These are phyloP conservation scores for Acanthurus leucopareius DNA, from an alignment of 2,797 vertebrate genomes.

Conservation along the genomic window DNA sequence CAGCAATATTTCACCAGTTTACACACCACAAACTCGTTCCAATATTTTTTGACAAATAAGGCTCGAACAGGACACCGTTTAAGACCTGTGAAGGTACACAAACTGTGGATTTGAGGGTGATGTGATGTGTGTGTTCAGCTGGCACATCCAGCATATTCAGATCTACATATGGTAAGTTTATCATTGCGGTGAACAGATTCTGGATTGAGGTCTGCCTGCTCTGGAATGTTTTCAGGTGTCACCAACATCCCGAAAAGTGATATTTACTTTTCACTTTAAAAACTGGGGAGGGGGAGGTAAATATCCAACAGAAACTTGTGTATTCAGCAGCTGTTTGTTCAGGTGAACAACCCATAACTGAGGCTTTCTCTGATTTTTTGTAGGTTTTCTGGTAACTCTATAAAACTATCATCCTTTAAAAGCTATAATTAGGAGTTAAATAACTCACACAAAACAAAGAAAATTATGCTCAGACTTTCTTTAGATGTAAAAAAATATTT, in stretches of 20 bases:
- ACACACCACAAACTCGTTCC: constrained; percentile 25
- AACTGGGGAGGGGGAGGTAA: constrained; percentile 23
- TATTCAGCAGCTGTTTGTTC: constrained; percentile 75
- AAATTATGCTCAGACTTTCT: constrained; percentile 11
- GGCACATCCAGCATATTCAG: constrained; percentile 35
- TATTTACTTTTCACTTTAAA: constrained; percentile 66
- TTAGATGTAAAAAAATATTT: constrained; percentile 4
- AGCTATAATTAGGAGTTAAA: constrained; percentile 31
- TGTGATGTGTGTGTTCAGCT: constrained; percentile 68
- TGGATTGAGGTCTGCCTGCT: constrained; percentile 27
- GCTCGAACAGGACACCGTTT: constrained; percentile 25
- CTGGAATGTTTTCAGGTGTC: constrained; percentile 62
- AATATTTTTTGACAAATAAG: constrained; percentile 56
- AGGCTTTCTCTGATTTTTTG: constrained; percentile 58
- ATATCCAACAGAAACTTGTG: constrained; percentile 56
- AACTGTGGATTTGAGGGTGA: constrained; percentile 33
- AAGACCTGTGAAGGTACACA: constrained; percentile 14
- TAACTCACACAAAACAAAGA: constrained; percentile 35
- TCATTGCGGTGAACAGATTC: constrained; percentile 40
- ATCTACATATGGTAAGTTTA: constrained; percentile 43
- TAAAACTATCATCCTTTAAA: constrained; percentile 46
- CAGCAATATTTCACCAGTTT: constrained; percentile 23
- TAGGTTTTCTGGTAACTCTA: constrained; percentile 47
- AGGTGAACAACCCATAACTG: constrained; percentile 62
- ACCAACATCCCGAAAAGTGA: constrained; percentile 47